Evolutionary conservation across 1,140 invertebrate species (phyloP), one percentile per base, ranked within the genome.

Genomic region (Temnothorax longispinosus): DNA sequence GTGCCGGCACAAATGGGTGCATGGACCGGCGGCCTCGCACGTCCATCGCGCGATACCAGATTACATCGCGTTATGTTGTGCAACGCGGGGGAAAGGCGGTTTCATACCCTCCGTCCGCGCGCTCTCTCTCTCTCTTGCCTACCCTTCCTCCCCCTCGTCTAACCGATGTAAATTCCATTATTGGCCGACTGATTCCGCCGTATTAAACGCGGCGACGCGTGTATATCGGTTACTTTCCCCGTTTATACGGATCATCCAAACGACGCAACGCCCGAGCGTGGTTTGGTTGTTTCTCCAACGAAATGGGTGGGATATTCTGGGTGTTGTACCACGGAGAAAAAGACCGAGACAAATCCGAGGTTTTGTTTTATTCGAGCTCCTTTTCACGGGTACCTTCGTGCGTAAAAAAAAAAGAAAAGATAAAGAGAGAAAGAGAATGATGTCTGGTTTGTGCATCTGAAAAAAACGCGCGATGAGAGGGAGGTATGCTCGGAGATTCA

Each of bases 91-190:
- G 38, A 44, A 35, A 41, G 18, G 8, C 27, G 6, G 38, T 82
- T 71, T 82, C 52, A 44, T 11, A 38, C 6, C 21, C 13, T 6
- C 13, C n/a, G 1, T 8, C 2, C 35, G 7, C 27, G 1, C 27
- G 1, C 27, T 27, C 27, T 27, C 27, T 27, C 27, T 27, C 27
- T 27, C 1, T 27, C 38, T 56, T 50, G 8, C 10, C 8, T 11
- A 38, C 21, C 5, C 65, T 13, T 5, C 7, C 11, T 5, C 8
- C 13, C 11, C 4, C 27, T 38, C 47, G 5, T 32, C 21, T 10
- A 50, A 58, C 52, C 67, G 82, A 86, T 69, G 72, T 88, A 88
- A 86, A 88, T 86, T 85, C 82, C 78, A 71, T 89, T 85, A 71
- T 56, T 84, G 69, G 80, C 80, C 54, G 54, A 75, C n/a, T 56